Evolutionary conservation across 1,140 invertebrate species (phyloP).

Genomic region (Wiebesia pumilae): DNA sequence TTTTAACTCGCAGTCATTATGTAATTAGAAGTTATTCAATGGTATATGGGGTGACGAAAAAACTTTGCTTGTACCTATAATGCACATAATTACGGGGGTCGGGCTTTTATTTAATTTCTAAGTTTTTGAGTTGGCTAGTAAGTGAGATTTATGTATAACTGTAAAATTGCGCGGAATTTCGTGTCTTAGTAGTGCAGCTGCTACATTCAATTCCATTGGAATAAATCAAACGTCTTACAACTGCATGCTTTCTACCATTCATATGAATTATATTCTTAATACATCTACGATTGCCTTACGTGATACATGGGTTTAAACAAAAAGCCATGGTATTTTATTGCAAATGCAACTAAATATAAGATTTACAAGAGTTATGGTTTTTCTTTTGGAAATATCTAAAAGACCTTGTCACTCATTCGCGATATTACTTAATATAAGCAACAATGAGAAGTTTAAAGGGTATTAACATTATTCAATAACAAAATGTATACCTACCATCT

Average conservation of each 20-base stretch:
- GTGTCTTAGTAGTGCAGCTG: conserved; percentile 5
- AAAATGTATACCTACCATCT: too few relatives aligned
- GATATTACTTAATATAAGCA: too few relatives aligned
- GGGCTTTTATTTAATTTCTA: conserved; percentile 5
- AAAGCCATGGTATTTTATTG: neutral
- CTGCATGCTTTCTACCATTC: neutral
- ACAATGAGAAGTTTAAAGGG: too few relatives aligned
- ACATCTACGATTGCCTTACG: neutral
- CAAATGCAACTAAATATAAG: neutral
- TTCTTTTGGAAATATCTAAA: neutral
- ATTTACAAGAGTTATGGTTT: neutral
- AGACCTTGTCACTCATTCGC: neutral
- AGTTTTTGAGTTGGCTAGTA: neutral
- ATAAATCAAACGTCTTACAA: conserved; percentile 36
- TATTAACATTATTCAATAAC: too few relatives aligned
- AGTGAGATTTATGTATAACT: conserved; percentile 17
- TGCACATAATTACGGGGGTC: too few relatives aligned
- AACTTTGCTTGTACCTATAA: neutral
- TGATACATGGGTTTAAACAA: neutral
- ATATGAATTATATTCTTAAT: conserved; percentile 27
- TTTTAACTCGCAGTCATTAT: neutral
- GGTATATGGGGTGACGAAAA: neutral
- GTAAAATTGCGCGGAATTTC: conserved; percentile 22
- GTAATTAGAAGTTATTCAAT: neutral
- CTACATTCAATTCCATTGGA: neutral